Percentiles rank a stretch among this genome's conserved stretches.
These are phyloP conservation scores for Thunnus albacares DNA, from an alignment of 2,797 vertebrate species.

Conservation along the genomic window DNA sequence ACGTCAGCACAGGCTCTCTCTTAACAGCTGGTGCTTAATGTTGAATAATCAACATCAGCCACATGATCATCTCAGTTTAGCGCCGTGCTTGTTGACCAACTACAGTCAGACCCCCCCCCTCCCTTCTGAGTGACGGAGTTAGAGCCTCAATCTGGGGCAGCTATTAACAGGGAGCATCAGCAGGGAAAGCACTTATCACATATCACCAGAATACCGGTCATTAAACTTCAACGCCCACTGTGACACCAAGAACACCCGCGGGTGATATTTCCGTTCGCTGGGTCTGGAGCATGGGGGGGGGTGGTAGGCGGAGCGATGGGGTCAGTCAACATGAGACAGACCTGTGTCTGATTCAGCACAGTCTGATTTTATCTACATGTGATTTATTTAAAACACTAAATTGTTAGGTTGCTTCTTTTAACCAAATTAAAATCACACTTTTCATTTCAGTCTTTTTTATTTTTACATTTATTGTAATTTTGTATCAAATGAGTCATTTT, in stretches of 20 bases:
- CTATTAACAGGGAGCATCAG: conserved; percentile 64
- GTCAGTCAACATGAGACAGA: conserved; percentile 31
- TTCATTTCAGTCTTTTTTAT: not conserved
- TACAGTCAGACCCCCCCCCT: conserved; percentile 1
- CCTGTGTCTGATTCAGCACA: too few species aligned
- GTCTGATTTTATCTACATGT: not conserved
- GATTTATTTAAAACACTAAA: not conserved
- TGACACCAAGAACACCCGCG: conserved; percentile 59
- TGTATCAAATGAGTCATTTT: not conserved
- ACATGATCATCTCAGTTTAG: conserved; percentile 44
- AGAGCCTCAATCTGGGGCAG: conserved; percentile 60
- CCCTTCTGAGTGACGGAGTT: conserved; percentile 6
- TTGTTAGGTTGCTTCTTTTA: too few species aligned
- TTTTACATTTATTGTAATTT: not conserved
- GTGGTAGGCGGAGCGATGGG: not conserved
- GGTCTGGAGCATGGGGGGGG: conserved; percentile 36
- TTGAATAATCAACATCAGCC: conserved; percentile 15
- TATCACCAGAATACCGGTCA: conserved; percentile 76
- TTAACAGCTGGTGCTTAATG: conserved; percentile 24
- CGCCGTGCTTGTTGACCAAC: conserved; percentile 48
- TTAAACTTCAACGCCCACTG: conserved; percentile 58
- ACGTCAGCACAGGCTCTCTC: not conserved
- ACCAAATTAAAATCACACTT: too few species aligned
- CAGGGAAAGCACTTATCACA: conserved; percentile 62
- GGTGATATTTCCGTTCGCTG: conserved; percentile 73